Evolutionary conservation across 2,113 vertebrate genomes (phyloP), one percentile per base, ranked within the genome.

Genomic region (Serilophus lunatus): DNA sequence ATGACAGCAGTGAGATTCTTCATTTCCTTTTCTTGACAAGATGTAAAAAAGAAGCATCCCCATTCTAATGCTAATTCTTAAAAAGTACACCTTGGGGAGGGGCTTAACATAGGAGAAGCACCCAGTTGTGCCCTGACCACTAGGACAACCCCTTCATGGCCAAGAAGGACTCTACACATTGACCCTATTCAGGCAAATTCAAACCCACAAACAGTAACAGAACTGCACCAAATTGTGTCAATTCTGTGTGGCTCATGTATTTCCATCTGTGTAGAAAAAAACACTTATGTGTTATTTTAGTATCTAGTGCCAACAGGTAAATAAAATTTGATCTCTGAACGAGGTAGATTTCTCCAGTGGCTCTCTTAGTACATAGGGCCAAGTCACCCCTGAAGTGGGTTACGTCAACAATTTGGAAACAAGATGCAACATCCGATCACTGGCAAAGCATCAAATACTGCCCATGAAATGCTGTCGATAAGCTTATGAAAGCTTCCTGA

Each of bases 161-260:
- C 56, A 66, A 64, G 33, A 91, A 47, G 0, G 8, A 42, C 5
- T 28, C 22, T 47, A 3, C 18, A 31, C 2, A 3, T 2, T 26
- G 56, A 71, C n/a, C 36, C 40, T 47, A 63, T 17, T 35, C 5
- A 75, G 35, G 42, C 23, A 95, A 77, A 90, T 45, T 29, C 64
- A 70, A 65, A 14, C 25, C 7, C 71, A 57, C 0, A 1, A 77
- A 40, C 12, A 80, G 70, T 4, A 69, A 53, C 42, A 64, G 45
- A 76, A 72, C n/a, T 0, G 0, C 68, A 44, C 4, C 0, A 0
- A 51, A 18, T 36, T 56, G 10, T 0, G 5, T 31, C 23, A 17
- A 71, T 36, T n/a, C 53, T 17, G 1, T 1, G 31, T 38, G 64
- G 22, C 76, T 71, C 2, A 0, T 18, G 22, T n/a, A 59, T 69